phyloP scores from a whole-genome alignment of 2,113 vertebrate genomes.

The Periophthalmodon schlosseri region DNA sequence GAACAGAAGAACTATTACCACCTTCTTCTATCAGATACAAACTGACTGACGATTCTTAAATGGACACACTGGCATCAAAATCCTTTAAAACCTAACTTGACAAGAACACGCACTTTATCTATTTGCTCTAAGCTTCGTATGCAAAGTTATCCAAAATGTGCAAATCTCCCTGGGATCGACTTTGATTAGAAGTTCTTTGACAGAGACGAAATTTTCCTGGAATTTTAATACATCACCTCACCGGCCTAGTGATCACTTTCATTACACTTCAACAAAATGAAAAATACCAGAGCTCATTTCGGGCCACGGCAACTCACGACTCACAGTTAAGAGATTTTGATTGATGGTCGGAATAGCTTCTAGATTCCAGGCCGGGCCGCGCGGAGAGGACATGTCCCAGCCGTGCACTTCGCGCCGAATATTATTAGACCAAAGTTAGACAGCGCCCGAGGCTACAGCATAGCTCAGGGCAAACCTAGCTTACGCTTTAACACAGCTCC shows the following conservation, averaged over 20 bases:
- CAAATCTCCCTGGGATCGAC: background rate
- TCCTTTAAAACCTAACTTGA: too few relatives aligned
- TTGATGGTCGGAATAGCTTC: constrained; percentile 32
- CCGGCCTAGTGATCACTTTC: constrained; percentile 40
- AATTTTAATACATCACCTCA: constrained; percentile 28
- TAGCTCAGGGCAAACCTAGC: constrained; percentile 48
- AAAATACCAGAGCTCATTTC: constrained; percentile 27
- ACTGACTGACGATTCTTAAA: background rate
- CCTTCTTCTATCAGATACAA: background rate
- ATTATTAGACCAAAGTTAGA: constrained; percentile 42
- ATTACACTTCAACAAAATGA: constrained; percentile 42
- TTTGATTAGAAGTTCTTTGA: constrained; percentile 10
- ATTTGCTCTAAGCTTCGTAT: constrained; percentile 1
- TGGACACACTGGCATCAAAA: background rate
- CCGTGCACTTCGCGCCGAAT: constrained; percentile 12
- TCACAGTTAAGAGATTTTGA: constrained; percentile 29
- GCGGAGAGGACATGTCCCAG: constrained; percentile 30
- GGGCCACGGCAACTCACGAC: constrained; percentile 15
- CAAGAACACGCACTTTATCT: background rate
- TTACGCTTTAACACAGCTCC: constrained; percentile 36
- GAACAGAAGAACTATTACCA: too few relatives aligned
- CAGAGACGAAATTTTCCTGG: constrained; percentile 16
- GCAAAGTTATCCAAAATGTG: background rate
- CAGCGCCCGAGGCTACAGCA: constrained; percentile 40
- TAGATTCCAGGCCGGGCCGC: constrained; percentile 25